These are phyloP conservation scores for Pollenia angustigena DNA, from an alignment of 2,888 invertebrate genomes.

Conservation along the genomic window DNA sequence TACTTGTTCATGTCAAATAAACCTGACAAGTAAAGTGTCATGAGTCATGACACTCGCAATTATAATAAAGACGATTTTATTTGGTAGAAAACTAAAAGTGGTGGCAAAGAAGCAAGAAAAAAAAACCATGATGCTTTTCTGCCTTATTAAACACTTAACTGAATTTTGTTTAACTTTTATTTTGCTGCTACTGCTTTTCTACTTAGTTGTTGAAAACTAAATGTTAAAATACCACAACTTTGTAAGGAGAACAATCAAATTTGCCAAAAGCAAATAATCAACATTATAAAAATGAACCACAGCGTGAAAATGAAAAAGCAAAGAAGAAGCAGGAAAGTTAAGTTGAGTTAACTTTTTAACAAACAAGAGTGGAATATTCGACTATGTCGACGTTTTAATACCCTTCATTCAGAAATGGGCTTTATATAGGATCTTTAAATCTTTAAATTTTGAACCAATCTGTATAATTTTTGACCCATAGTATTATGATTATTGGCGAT, in stretches of 20 bases:
- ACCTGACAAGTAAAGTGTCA: slow-evolving; percentile 73
- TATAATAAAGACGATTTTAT: slow-evolving; percentile 59
- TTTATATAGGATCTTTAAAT: no score
- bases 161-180: slow-evolving; percentile 21
- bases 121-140: slow-evolving; percentile 37
- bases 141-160: slow-evolving; percentile 41
- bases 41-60: slow-evolving; percentile 68
- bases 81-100: slow-evolving; percentile 4
- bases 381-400: no score
- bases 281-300: slow-evolving; percentile 67
- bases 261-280: slow-evolving; percentile 69
- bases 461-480: no score
- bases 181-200: slow-evolving; percentile 13
- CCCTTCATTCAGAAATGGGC: no score
- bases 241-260: slow-evolving; percentile 64
- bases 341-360: slow-evolving; percentile 37
- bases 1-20: slow-evolving; percentile 64
- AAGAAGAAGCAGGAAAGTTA: slow-evolving; percentile 21
- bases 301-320: slow-evolving; percentile 59
- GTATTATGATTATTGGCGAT: no score
- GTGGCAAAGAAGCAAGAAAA: neutral
- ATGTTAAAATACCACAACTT: slow-evolving; percentile 59
- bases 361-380: neutral
- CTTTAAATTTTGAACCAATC: no score
- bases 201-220: slow-evolving; percentile 52